These are phyloP conservation scores for Campylorhamphus procurvoides DNA, from an alignment of 2,113 vertebrate species.

Conservation along the genomic window DNA sequence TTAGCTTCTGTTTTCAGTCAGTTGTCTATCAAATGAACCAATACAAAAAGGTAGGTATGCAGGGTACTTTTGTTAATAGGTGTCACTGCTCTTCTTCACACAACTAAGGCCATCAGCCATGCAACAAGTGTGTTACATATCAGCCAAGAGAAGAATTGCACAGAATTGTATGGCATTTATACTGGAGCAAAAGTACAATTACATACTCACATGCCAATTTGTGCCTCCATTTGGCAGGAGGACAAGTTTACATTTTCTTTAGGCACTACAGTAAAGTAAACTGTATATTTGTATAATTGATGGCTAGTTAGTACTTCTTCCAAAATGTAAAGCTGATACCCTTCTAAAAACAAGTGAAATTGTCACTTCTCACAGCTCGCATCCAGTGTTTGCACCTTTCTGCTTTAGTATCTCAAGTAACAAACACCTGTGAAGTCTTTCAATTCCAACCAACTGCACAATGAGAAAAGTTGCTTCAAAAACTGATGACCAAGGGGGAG, in stretches of 20 bases:
- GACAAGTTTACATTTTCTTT: not conserved
- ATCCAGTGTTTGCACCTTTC: not conserved
- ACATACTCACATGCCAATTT: not conserved
- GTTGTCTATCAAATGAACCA: not conserved
- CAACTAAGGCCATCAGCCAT: not conserved
- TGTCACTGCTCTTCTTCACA: not conserved
- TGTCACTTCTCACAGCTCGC: not conserved
- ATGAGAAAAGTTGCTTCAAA: not conserved
- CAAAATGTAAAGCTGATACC: not conserved
- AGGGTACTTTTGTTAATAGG: not conserved
- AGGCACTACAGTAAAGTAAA: not conserved
- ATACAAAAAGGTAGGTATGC: not conserved
- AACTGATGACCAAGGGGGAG: not conserved
- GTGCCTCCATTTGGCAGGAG: not conserved
- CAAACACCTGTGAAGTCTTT: not conserved
- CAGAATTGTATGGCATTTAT: not conserved
- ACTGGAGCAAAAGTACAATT: not conserved
- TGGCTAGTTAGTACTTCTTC: not conserved
- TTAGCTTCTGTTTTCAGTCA: not conserved
- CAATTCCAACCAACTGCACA: not conserved
- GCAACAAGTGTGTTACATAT: not conserved
- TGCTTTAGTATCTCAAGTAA: not conserved
- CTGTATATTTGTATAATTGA: not conserved
- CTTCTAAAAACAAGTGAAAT: not conserved
- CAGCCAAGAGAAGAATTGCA: not conserved